Evolutionary conservation across 2,888 invertebrate species (phyloP).

Genomic region (Tipula confusa): DNA sequence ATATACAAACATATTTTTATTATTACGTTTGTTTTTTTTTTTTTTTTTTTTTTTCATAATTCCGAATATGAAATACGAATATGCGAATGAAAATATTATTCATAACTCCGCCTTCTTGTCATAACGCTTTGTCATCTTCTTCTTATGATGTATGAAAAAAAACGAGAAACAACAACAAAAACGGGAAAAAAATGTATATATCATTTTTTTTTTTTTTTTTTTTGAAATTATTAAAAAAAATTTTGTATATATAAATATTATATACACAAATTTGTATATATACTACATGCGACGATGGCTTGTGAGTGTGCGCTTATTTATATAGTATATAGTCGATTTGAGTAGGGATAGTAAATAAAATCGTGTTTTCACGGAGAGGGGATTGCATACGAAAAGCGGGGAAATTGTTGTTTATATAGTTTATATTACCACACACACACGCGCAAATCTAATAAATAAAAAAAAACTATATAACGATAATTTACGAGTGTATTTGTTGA

Average conservation of each 20-base stretch:
- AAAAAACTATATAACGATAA: constrained; percentile 3
- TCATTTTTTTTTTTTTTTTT: constrained; percentile 8
- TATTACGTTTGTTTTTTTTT: background rate
- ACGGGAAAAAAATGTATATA: background rate
- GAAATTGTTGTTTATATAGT: background rate
- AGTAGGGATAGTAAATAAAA: background rate
- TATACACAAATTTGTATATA: background rate
- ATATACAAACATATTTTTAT: background rate
- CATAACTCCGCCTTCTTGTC: constrained; percentile 3
- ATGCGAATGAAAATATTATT: constrained; percentile 25
- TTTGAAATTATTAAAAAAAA: constrained; percentile 14
- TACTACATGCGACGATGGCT: background rate
- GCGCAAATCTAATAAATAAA: background rate
- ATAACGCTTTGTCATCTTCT: constrained; percentile 25
- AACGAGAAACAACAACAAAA: background rate
- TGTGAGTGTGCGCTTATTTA: background rate
- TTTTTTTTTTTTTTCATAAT: background rate
- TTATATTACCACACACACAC: background rate
- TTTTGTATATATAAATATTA: too few species aligned
- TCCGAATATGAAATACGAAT: constrained; percentile 25
- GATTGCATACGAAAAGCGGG: background rate
- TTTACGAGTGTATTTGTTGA: constrained; percentile 7
- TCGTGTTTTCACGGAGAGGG: background rate
- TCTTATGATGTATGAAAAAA: too few species aligned
- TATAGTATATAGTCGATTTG: background rate